Base-by-base conservation (phyloP, 2,888 invertebrate species). In the Troides helena region DNA sequence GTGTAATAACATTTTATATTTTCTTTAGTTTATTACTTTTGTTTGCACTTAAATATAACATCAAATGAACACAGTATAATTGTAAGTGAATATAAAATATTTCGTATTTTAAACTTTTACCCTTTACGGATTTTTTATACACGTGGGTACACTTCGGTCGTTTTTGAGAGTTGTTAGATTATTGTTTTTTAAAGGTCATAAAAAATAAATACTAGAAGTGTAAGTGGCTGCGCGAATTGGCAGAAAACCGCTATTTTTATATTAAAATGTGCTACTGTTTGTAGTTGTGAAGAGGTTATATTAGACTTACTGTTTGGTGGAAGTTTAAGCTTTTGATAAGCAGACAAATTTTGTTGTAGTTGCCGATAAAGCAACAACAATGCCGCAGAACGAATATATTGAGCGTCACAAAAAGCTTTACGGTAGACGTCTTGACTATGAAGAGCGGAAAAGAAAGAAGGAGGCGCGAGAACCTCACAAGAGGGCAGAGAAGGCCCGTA, bases 301-400 rank as follows among this genome's bases (percentile, higher is more conserved):
- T 72, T 74, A 75, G 72, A 63, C 63, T 66, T 39, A 39, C n/a
- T 39, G 39, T 68, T 69, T 67, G 67, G 67, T 64, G 65, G 56
- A 60, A 68, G 46, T 61, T 58, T 59, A 68, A 71, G 72, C 76
- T 74, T 79, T 83, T 88, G 80, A 82, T 80, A 80, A 80, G 79
- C 78, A 83, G 75, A 80, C 80, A 80, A 12, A 84, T 90, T 91
- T 92, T 92, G 92, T 92, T 92, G 89, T 92, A 92, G 91, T 92
- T 89, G 90, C 90, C 90, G 92, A 85, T 81, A 86, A 88, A 92
- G 88, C 91, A 90, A 88, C 89, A 90, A 94, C 85, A 89, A 98
- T 98, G 99, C 99, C 99, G 85, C 99, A 99, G 94, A 99, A 99
- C 95, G 99, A 99, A 92, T 98, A 99, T 88, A 99, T 99, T 92